Evolutionary conservation across 2,888 invertebrate species (phyloP).

Genomic region (Dolomedes plantarius): DNA sequence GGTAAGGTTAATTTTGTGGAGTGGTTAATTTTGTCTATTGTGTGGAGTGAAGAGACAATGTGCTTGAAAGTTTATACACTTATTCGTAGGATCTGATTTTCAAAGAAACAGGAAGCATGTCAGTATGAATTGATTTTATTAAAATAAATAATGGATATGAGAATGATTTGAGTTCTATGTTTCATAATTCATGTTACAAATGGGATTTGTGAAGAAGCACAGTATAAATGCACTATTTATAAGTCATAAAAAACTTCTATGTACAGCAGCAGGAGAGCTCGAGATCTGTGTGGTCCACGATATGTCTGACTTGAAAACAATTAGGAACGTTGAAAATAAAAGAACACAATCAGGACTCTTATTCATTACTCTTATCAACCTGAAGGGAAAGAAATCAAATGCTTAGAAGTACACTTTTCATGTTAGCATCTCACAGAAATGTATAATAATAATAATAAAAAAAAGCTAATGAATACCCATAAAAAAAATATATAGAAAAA

Average conservation of each 20-base stretch:
- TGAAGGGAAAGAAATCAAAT: too few relatives aligned
- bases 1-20: too few relatives aligned
- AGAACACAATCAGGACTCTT: background rate
- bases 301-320: conserved; percentile 22
- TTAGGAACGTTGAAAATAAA: conserved; percentile 52
- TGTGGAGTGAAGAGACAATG: too few relatives aligned
- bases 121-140: background rate
- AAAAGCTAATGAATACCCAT: too few relatives aligned
- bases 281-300: conserved; percentile 41
- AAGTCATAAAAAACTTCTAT: conserved; percentile 29
- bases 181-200: background rate
- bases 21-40: too few relatives aligned
- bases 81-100: too few relatives aligned
- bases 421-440: too few relatives aligned
- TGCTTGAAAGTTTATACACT: too few relatives aligned
- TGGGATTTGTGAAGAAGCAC: background rate
- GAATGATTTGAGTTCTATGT: background rate
- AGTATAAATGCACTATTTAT: background rate
- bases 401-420: too few relatives aligned
- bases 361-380: conserved; percentile 1
- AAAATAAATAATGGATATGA: conserved; percentile 7
- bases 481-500: too few relatives aligned
- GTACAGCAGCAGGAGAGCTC: conserved; percentile 42
- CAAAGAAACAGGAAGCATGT: background rate
- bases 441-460: too few relatives aligned